Conservation (phyloP, 2,797 vertebrate species). For the Sternotherus odoratus region DNA sequence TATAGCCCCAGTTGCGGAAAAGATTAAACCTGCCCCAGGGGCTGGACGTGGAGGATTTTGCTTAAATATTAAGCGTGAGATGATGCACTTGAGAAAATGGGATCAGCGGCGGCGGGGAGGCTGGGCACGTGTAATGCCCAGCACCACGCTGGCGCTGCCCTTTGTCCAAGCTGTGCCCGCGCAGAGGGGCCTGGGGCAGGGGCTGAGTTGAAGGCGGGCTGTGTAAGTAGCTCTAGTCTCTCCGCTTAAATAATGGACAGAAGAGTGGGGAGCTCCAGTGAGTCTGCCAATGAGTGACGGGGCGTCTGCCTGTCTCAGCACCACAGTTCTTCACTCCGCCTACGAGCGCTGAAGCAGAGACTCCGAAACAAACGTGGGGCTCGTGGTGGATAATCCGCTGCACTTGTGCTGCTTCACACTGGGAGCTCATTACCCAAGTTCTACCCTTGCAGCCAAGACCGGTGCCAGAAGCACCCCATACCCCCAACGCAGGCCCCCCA, state of each 20-base stretch:
- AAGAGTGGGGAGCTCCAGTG: neutral
- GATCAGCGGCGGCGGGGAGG: neutral
- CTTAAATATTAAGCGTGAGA: neutral
- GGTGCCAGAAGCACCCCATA: neutral
- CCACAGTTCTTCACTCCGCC: neutral
- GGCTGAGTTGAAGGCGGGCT: too few species aligned
- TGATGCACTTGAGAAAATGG: neutral
- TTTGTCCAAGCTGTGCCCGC: neutral
- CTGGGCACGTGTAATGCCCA: neutral
- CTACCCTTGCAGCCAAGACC: neutral
- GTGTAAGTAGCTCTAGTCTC: neutral
- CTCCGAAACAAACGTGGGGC: neutral
- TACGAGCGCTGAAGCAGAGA: neutral
- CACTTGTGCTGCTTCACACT: neutral
- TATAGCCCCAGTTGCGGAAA: neutral
- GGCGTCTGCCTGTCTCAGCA: neutral
- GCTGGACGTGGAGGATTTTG: neutral
- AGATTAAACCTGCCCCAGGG: neutral
- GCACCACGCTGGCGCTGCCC: neutral
- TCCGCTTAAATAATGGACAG: neutral
- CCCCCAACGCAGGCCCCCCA: neutral
- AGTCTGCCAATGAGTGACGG: neutral
- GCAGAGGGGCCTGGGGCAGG: neutral
- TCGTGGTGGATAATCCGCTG: neutral
- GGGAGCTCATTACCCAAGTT: neutral